Evolutionary conservation across 2,888 invertebrate species (phyloP).

Genomic region (Drosophila phalerata): DNA sequence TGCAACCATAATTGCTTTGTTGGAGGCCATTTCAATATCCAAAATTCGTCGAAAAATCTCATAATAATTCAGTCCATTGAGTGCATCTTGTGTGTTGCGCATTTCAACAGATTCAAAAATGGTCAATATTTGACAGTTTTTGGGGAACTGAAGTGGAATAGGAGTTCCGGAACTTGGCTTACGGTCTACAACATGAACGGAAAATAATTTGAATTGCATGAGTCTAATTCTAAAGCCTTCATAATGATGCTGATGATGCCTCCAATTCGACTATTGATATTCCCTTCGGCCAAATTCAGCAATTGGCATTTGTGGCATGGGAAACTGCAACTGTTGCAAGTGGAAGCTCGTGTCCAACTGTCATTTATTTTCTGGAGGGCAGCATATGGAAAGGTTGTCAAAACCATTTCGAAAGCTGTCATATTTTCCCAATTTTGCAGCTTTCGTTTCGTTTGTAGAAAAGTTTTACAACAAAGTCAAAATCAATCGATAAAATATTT

Average conservation of each 20-base stretch:
- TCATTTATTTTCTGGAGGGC: conserved; percentile 5
- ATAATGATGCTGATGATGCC: conserved; percentile 20
- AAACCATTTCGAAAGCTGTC: conserved; percentile 38
- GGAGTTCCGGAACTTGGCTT: conserved; percentile 1
- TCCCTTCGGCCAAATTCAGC: background rate
- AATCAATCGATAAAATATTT: background rate
- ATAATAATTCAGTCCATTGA: conserved; percentile 15
- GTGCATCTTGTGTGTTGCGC: background rate
- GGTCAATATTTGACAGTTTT: conserved; percentile 31
- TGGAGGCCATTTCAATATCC: background rate
- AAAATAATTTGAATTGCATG: conserved; percentile 37
- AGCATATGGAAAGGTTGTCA: conserved; percentile 63
- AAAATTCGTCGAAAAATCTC: conserved; percentile 5
- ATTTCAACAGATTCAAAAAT: conserved; percentile 25
- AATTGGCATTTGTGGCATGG: background rate
- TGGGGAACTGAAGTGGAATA: background rate
- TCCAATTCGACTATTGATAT: background rate
- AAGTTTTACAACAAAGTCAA: background rate
- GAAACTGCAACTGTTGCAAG: background rate
- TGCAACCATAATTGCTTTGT: conserved; percentile 6
- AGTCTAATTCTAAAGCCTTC: conserved; percentile 3
- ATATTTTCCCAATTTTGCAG: conserved; percentile 27
- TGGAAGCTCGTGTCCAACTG: background rate
- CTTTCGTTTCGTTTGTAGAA: background rate
- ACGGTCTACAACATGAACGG: conserved; percentile 32